Base-by-base conservation (phyloP, 1,140 invertebrate genomes). In the Drosophila azteca region DNA sequence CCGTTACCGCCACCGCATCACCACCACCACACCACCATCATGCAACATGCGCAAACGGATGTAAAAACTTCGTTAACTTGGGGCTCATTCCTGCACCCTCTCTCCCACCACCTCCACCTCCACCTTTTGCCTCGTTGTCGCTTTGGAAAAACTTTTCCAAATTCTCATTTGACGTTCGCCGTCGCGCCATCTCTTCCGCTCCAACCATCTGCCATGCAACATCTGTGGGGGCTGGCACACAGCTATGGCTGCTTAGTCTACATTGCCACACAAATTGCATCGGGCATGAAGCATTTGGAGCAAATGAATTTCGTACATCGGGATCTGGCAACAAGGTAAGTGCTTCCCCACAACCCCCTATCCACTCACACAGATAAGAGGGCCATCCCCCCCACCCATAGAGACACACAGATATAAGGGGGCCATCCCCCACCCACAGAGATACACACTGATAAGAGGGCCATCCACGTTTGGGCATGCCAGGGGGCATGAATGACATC, bases 251-350 rank as follows among this genome's bases (percentile, higher is more conserved):
- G 94, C 87, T 92, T 95, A 82, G 94, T 95, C 73, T 95, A 95
- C 85, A 95, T 96, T 92, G 95, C 95, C 48, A 94, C 94, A 65
- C 96, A 97, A 93, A 96, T 97, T 90, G 95, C 96, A 70, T 95
- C 95, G 67, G 96, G 96, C 61, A 97, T 97, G 96, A 96, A 96
- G 91, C 96, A 96, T 92, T 93, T 97, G 90, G 96, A 97, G 92
- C 94, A 94, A 22, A 93, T 96, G 75, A 95, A 96, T 91, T 95
- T 96, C 91, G 94, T 97, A 45, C 96, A 97, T 92, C 93, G 95
- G 75, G 96, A 97, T 92, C 93, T 97, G 81, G 95, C 96, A 64
- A 95, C 96, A 77, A 94, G 95, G 94, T 95, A 92, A 93, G 92
- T 92, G 63, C 64, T 58, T 26, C n/a, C n/a, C 43, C 22, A 11